Conservation (phyloP, 2,888 invertebrate species). For the Mythimna loreyi region DNA sequence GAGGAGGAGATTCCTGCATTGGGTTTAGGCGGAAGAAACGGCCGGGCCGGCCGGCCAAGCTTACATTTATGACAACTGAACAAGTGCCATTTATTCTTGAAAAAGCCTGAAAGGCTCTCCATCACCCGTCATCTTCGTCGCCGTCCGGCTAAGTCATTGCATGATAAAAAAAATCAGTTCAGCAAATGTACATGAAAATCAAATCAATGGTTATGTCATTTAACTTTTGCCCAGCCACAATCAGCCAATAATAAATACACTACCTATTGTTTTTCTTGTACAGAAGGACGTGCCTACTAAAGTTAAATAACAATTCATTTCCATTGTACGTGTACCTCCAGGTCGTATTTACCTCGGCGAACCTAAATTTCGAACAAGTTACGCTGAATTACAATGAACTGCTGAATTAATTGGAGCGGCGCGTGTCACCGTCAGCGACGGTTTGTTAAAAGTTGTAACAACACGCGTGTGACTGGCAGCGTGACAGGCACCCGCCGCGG, state of each 20-base stretch:
- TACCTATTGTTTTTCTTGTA: background rate
- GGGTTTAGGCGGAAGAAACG: too few relatives aligned
- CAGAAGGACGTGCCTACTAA: background rate
- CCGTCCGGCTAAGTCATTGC: too few relatives aligned
- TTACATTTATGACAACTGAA: too few relatives aligned
- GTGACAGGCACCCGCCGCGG: background rate
- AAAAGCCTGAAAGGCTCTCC: too few relatives aligned
- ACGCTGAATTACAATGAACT: constrained; percentile 7
- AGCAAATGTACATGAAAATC: too few relatives aligned
- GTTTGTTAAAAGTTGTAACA: constrained; percentile 25
- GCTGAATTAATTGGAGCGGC: constrained; percentile 25
- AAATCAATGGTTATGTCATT: background rate
- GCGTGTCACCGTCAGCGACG: constrained; percentile 6
- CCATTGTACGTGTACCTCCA: background rate
- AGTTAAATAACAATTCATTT: constrained; percentile 5
- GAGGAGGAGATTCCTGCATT: too few relatives aligned
- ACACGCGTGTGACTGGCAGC: constrained; percentile 17
- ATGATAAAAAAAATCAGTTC: too few relatives aligned
- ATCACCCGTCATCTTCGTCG: too few relatives aligned
- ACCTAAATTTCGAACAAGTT: constrained; percentile 3
- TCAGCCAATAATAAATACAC: background rate
- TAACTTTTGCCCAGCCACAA: background rate
- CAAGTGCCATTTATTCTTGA: too few relatives aligned
- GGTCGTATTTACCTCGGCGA: background rate
- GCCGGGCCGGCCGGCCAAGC: too few relatives aligned